Evolutionary conservation across 1,140 invertebrate genomes (phyloP).

Genomic region (Cherax destructor): DNA sequence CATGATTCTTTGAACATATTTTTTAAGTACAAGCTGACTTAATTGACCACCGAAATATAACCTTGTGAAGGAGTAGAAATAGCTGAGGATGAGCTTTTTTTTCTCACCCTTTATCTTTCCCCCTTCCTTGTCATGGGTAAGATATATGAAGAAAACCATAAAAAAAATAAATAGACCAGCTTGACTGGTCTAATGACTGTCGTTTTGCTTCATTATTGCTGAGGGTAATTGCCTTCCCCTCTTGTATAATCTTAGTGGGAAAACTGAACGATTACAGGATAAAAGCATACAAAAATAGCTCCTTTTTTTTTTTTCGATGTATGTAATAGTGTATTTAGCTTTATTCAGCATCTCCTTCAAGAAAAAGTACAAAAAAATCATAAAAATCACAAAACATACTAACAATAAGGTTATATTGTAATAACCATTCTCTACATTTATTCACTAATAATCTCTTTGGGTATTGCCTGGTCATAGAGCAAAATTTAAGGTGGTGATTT

Average conservation of each 20-base stretch:
- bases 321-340: slow-evolving; percentile 67
- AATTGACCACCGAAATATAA: slow-evolving; percentile 53
- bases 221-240: background rate
- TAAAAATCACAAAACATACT: slow-evolving; percentile 60
- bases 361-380: slow-evolving; percentile 64
- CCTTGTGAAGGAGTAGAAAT: slow-evolving; percentile 59
- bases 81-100: slow-evolving; percentile 27
- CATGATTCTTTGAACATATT: background rate
- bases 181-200: slow-evolving; percentile 3
- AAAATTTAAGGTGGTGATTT: slow-evolving; percentile 25
- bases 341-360: slow-evolving; percentile 69
- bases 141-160: background rate
- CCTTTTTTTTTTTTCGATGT: slow-evolving; percentile 66
- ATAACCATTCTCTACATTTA: slow-evolving; percentile 58
- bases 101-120: background rate
- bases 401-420: slow-evolving; percentile 67
- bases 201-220: slow-evolving; percentile 19
- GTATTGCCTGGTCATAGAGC: slow-evolving; percentile 58
- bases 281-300: slow-evolving; percentile 46
- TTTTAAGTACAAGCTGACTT: slow-evolving; percentile 1
- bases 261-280: slow-evolving; percentile 15
- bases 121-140: background rate
- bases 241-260: slow-evolving; percentile 33
- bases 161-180: background rate
- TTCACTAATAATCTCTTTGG: slow-evolving; percentile 66